A percentile compares a stretch with the other conserved stretches of the same genome.
These are phyloP conservation scores for Paelopatides confundens DNA, from an alignment of 53 echinoderm and acorn worm species.

Conservation along the genomic window DNA sequence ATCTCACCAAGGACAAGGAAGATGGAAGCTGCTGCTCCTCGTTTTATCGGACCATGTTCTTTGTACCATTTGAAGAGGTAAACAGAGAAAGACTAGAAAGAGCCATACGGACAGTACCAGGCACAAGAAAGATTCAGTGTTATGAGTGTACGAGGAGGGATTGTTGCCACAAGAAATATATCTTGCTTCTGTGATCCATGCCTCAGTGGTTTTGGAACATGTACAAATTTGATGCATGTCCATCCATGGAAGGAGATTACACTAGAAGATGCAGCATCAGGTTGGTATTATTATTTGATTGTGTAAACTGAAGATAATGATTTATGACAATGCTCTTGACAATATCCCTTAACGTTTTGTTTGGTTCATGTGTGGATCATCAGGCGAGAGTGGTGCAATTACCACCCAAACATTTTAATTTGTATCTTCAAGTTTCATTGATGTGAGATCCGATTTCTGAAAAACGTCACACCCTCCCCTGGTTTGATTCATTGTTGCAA, in stretches of 20 bases:
- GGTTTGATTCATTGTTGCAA: too few relatives aligned
- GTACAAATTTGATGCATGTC: conserved; percentile 30
- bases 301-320: too few relatives aligned
- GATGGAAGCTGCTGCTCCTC: conserved; percentile 54
- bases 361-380: too few relatives aligned
- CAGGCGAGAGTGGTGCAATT: too few relatives aligned
- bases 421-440: too few relatives aligned
- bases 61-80: conserved; percentile 31
- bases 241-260: conserved; percentile 33
- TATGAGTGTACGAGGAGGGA: conserved; percentile 52
- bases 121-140: conserved; percentile 72
- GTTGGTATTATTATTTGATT: neutral
- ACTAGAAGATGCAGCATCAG: neutral
- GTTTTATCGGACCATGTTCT: conserved; percentile 63
- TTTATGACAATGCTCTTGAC: too few relatives aligned
- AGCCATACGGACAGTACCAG: conserved; percentile 39
- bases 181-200: conserved; percentile 63
- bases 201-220: neutral
- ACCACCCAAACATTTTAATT: too few relatives aligned
- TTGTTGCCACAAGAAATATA: conserved; percentile 60
- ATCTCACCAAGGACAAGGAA: conserved; percentile 50
- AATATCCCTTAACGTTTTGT: too few relatives aligned
- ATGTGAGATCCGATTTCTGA: too few relatives aligned
- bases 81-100: conserved; percentile 45
- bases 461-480: too few relatives aligned